Base-by-base conservation (phyloP, 2,113 vertebrate genomes). In the Bungarus multicinctus region DNA sequence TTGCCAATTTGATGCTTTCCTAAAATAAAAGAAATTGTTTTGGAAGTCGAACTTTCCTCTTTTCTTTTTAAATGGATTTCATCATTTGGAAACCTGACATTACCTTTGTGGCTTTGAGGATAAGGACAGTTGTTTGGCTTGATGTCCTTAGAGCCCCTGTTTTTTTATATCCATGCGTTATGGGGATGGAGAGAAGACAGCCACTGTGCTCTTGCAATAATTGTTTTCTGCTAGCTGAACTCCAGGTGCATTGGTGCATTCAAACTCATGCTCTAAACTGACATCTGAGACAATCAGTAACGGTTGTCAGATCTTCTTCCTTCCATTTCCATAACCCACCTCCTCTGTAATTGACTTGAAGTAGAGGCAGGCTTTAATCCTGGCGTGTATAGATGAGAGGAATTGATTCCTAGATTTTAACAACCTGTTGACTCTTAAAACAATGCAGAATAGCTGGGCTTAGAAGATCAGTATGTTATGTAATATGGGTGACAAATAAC, bases 271-370 rank as follows among this genome's bases (percentile, higher is more conserved):
- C 0, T 0, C 5, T 90, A 64, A 10, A 1, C 91, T 93, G 69
- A 12, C 53, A 30, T n/a, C 91, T 95, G 4, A 0, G 91, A 25
- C 94, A 81, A 91, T 96, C 94, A 14, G 90, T 90, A 58, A 23
- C 58, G 0, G 90, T 95, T 94, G 94, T 92, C 9, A 0, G 90
- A 88, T 95, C 74, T 97, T 94, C 97, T 20, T 39, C 34, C 34
- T 81, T 81, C 69, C 92, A 69, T 87, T 93, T 93, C 89, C 90
- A 87, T 69, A 93, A 93, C 96, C 97, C 93, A 5, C 97, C 97
- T 98, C 98, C 98, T 98, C 98, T 97, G 96, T 98, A 98, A 98
- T 97, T 98, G 98, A 97, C 97, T 98, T 97, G 97, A 96, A 97
- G 96, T 96, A 96, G 96, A 95, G 95, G 96, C 93, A 92, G 34